These are phyloP conservation scores for Tetragnatha montana DNA, from an alignment of 2,888 invertebrate species.

Conservation along the genomic window DNA sequence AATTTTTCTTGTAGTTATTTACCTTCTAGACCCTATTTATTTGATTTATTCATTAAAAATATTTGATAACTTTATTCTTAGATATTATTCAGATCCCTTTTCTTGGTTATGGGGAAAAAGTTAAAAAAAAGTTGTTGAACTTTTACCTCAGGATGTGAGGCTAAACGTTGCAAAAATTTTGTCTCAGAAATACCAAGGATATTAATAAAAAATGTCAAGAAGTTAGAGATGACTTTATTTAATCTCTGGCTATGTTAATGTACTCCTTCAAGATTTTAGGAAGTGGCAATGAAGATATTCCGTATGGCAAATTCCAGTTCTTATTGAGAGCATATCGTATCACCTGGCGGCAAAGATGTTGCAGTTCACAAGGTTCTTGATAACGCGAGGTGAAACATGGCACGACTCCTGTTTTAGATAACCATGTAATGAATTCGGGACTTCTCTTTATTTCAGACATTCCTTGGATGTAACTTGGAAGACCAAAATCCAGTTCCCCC, in stretches of 20 bases:
- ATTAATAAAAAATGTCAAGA: too few species aligned
- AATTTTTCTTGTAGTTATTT: too few species aligned
- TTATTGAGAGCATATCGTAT: constrained; percentile 36
- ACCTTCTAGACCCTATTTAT: too few species aligned
- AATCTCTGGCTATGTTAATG: constrained; percentile 39
- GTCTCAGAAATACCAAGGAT: too few species aligned
- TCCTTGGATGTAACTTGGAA: constrained; percentile 39
- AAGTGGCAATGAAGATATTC: constrained; percentile 33
- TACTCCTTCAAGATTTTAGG: constrained; percentile 42
- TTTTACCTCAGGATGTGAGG: too few species aligned
- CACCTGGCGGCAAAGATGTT: constrained; percentile 33
- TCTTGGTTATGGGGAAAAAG: too few species aligned
- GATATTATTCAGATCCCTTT: too few species aligned
- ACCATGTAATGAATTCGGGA: constrained; percentile 36
- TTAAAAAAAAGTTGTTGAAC: too few species aligned
- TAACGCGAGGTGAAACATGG: constrained; percentile 21
- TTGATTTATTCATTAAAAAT: too few species aligned
- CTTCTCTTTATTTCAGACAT: constrained; percentile 19
- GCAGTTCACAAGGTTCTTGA: constrained; percentile 41
- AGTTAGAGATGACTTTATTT: not conserved
- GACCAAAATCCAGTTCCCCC: constrained; percentile 38
- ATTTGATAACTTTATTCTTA: too few species aligned
- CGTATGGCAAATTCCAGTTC: constrained; percentile 57
- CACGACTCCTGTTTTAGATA: constrained; percentile 35
- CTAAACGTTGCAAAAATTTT: too few species aligned